Evolutionary conservation across 2,888 invertebrate genomes (phyloP), one percentile per base, ranked within the genome.

Genomic region (Dendrolimus houi): DNA sequence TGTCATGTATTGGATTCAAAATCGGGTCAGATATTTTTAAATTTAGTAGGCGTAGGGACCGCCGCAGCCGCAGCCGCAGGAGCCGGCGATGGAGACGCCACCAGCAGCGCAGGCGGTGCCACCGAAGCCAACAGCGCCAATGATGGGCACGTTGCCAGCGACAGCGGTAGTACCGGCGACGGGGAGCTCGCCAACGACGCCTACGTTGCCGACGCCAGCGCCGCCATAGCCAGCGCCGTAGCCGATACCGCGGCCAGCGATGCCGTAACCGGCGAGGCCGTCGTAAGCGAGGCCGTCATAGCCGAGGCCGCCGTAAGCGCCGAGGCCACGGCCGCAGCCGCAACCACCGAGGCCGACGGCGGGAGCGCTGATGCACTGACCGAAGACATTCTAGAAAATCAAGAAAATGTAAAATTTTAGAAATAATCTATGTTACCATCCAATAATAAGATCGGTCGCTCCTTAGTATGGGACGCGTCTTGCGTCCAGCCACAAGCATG

Each of bases 91-190:
- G 12, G 66, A 59, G 9, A 74, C 72, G 8, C 64, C 61, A 12
- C 75, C 77, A 52, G 69, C 66, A 9, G 78, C 79, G 41, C 64
- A 63, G 9, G 76, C 68, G 1, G 73, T 58, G 0, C 77, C 76
- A 55, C 74, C 76, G 76, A 59, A 52, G 70, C 71, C 0, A 77
- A 47, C 77, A 7, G 78, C 71, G 2, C 74, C 75, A 8, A 80
- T 52, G 69, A 75, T 77, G 1, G 80, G 80, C 17, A 79, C 57
- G 52, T 75, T 61, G 1, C 79, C 80, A 54, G 61, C 63, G 0
- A 77, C 71, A 6, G 65, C 60, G 13, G 79, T 55, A 6, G 67
- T 61, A 0, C 80, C 80, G 56, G 76, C 73, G 0, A 79, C 65
- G 14, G 70, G 61, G 53, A 74, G 72, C 42, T 80, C 79, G 9